A percentile compares a stretch with the other conserved stretches of the same genome.
Conservation (phyloP, 2,113 vertebrate genomes). For the Neogobius melanostomus region DNA sequence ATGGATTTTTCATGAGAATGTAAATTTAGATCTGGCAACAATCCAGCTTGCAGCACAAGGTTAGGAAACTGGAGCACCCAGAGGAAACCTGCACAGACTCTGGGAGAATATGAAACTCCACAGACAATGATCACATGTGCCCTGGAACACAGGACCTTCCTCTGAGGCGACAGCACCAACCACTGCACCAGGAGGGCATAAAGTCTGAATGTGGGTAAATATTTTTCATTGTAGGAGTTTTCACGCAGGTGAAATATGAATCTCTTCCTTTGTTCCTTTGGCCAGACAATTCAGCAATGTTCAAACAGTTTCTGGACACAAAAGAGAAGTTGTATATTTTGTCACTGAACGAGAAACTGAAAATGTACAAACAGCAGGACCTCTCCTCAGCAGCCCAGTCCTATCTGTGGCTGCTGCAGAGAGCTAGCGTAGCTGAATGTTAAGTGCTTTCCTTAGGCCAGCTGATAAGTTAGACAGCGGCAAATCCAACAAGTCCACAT, state of each 20-base stretch:
- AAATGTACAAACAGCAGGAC: conserved; percentile 32
- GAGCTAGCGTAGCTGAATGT: conserved; percentile 72
- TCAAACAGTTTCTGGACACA: conserved; percentile 78
- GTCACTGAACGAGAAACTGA: conserved; percentile 9
- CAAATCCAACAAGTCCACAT: conserved; percentile 72
- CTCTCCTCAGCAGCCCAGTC: conserved; percentile 70
- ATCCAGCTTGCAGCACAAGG: no score
- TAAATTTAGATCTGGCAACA: no score
- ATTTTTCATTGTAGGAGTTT: conserved; percentile 46
- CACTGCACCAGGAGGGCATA: not conserved
- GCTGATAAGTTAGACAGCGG: conserved; percentile 74
- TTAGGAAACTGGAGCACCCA: no score
- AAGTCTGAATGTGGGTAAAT: conserved; percentile 26
- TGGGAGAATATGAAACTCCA: no score
- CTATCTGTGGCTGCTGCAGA: conserved; percentile 71
- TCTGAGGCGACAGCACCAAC: no score
- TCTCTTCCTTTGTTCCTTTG: conserved; percentile 52
- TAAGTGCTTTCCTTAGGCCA: conserved; percentile 68
- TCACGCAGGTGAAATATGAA: conserved; percentile 39
- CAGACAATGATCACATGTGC: no score
- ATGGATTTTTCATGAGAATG: no score
- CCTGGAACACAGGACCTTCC: no score
- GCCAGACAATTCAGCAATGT: conserved; percentile 77
- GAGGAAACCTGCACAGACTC: no score
- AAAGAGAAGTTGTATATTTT: conserved; percentile 69